phyloP scores from a whole-genome alignment of 2,888 invertebrate genomes.

The Plemyria rubiginata region DNA sequence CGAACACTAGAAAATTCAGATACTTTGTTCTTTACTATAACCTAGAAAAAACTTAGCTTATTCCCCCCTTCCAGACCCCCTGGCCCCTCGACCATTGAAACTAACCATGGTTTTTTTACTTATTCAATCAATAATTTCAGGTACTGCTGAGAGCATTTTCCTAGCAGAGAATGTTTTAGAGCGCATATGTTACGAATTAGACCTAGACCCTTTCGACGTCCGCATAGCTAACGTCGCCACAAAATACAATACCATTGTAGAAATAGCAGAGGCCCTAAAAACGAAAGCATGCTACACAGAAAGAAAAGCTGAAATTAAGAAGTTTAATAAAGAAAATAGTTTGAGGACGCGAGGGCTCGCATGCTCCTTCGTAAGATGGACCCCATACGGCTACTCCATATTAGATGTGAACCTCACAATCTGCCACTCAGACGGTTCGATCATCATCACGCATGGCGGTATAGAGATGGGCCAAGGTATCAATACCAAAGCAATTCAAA shows the following conservation, averaged over 20 bases:
- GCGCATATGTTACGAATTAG: slow-evolving; percentile 80
- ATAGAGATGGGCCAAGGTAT: slow-evolving; percentile 90
- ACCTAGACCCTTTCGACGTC: slow-evolving; percentile 84
- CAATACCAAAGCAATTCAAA: slow-evolving; percentile 88
- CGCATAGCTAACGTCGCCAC: slow-evolving; percentile 76
- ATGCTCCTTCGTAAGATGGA: slow-evolving; percentile 86
- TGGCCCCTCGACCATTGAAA: no score
- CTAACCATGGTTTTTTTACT: no score
- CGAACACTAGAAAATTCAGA: no score
- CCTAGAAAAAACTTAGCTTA: no score
- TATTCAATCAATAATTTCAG: slow-evolving; percentile 48
- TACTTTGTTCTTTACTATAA: no score
- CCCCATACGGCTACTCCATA: slow-evolving; percentile 58
- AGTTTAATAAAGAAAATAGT: slow-evolving; percentile 86
- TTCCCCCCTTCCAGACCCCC: no score
- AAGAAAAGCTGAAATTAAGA: slow-evolving; percentile 72
- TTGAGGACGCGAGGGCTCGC: slow-evolving; percentile 89
- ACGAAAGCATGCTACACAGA: slow-evolving; percentile 78
- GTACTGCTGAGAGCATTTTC: slow-evolving; percentile 80
- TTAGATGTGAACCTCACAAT: slow-evolving; percentile 84
- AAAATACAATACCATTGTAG: slow-evolving; percentile 53
- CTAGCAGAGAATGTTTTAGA: slow-evolving; percentile 86
- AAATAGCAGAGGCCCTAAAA: slow-evolving; percentile 81
- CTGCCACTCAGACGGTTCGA: slow-evolving; percentile 85
- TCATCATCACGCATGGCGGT: slow-evolving; percentile 87